Evolutionary conservation across 2,888 invertebrate species (phyloP).

Genomic region (Euclidia mi): DNA sequence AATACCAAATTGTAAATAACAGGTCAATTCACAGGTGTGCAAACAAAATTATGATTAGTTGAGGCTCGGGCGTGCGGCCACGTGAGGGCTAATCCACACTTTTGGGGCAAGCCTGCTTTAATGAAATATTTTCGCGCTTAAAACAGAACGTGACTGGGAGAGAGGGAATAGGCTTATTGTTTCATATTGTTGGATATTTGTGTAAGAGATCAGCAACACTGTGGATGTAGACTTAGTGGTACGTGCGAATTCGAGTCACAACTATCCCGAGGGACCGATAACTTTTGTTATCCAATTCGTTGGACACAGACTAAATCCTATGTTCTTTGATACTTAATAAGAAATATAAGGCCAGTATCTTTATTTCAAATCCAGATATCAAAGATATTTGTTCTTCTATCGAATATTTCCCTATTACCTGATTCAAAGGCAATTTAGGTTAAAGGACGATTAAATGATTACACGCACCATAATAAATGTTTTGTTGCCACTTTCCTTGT

Average conservation of each 20-base stretch:
- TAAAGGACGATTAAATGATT: too few species aligned
- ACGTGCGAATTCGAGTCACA: constrained; percentile 17
- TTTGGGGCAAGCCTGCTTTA: not conserved
- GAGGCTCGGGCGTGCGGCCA: constrained; percentile 17
- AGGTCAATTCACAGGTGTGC: constrained; percentile 43
- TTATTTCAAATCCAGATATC: too few species aligned
- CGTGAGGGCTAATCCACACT: not conserved
- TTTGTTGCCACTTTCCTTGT: too few species aligned
- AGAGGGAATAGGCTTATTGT: not conserved
- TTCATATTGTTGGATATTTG: not conserved
- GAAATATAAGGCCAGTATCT: too few species aligned
- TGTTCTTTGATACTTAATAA: too few species aligned
- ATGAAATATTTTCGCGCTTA: not conserved
- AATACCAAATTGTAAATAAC: constrained; percentile 33
- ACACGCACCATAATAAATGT: too few species aligned
- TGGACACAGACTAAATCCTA: constrained; percentile 23
- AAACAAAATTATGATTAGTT: constrained; percentile 51
- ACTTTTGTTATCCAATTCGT: constrained; percentile 43
- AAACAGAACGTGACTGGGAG: not conserved
- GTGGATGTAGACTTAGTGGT: not conserved
- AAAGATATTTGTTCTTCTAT: too few species aligned
- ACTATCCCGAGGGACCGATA: constrained; percentile 36
- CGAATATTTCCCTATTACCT: too few species aligned
- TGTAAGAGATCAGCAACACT: not conserved
- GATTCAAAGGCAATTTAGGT: too few species aligned